A percentile compares a stretch with the other conserved stretches of the same genome.
These are phyloP conservation scores for Azorinus chamasolen DNA, from an alignment of 2,888 invertebrate species.

Conservation along the genomic window DNA sequence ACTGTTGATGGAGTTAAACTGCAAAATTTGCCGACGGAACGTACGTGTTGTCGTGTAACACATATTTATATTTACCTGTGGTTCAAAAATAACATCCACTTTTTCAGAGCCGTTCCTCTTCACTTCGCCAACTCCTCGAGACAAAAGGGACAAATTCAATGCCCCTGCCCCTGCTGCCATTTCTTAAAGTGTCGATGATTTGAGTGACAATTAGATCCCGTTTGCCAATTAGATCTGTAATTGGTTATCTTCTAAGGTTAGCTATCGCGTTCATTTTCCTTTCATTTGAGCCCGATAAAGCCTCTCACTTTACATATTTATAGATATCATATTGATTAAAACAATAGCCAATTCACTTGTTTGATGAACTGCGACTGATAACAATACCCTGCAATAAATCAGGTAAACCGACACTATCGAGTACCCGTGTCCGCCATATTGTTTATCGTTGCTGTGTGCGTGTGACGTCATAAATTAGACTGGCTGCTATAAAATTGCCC, in stretches of 20 bases:
- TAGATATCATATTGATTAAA: neutral
- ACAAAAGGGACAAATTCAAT: conserved; percentile 83
- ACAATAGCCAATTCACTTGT: neutral
- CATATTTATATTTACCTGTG: conserved; percentile 85
- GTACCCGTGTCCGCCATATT: conserved; percentile 72
- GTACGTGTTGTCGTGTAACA: too few species aligned
- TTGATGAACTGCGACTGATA: neutral
- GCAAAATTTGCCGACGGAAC: too few species aligned
- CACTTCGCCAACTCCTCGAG: conserved; percentile 84
- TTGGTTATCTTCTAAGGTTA: too few species aligned
- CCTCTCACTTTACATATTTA: too few species aligned
- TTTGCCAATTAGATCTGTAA: too few species aligned
- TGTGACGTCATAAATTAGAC: conserved; percentile 48
- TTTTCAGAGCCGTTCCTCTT: conserved; percentile 83
- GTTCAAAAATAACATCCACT: conserved; percentile 84
- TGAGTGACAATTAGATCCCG: too few species aligned
- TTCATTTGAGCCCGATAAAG: too few species aligned
- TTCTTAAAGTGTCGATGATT: neutral
- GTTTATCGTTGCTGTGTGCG: conserved; percentile 81
- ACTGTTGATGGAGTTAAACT: too few species aligned
- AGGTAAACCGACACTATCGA: conserved; percentile 39
- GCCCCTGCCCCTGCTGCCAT: conserved; percentile 77
- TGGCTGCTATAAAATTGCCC: too few species aligned
- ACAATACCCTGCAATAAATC: conserved; percentile 23
- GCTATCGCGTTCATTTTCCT: too few species aligned